Conservation (phyloP, 2,888 invertebrate genomes). For the Aplocera efformata region DNA sequence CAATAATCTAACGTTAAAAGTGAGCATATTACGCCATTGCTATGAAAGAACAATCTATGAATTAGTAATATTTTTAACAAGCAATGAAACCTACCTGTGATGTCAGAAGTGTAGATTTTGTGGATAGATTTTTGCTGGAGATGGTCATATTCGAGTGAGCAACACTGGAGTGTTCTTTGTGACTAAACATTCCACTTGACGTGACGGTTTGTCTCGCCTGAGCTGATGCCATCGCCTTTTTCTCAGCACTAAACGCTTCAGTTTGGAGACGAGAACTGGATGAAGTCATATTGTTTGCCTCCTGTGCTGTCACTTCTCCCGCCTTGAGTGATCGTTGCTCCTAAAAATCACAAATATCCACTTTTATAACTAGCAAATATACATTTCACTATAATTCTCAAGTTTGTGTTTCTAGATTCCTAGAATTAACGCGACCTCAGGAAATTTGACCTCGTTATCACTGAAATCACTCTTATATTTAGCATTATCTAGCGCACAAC, state of each 20-base stretch:
- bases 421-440: constrained; percentile 20
- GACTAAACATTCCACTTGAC: constrained; percentile 88
- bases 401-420: constrained; percentile 10
- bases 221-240: constrained; percentile 85
- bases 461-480: constrained; percentile 44
- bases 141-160: constrained; percentile 91
- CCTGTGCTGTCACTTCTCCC: constrained; percentile 91
- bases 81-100: constrained; percentile 64
- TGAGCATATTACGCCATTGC: background rate
- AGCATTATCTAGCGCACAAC: constrained; percentile 32
- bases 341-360: constrained; percentile 69
- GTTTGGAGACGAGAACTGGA: constrained; percentile 92
- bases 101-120: constrained; percentile 80
- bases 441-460: constrained; percentile 52
- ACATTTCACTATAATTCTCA: background rate
- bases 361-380: constrained; percentile 9
- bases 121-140: constrained; percentile 86
- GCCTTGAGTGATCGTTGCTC: constrained; percentile 91
- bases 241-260: constrained; percentile 92
- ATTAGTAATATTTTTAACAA: background rate
- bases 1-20: constrained; percentile 5
- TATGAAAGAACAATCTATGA: background rate
- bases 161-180: constrained; percentile 83
- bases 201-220: constrained; percentile 91
- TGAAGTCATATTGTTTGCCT: constrained; percentile 91